Percentiles rank a stretch among this genome's conserved stretches.
These are phyloP conservation scores for Drosophila melanocephala DNA, from an alignment of 2,888 invertebrate species.

Conservation along the genomic window DNA sequence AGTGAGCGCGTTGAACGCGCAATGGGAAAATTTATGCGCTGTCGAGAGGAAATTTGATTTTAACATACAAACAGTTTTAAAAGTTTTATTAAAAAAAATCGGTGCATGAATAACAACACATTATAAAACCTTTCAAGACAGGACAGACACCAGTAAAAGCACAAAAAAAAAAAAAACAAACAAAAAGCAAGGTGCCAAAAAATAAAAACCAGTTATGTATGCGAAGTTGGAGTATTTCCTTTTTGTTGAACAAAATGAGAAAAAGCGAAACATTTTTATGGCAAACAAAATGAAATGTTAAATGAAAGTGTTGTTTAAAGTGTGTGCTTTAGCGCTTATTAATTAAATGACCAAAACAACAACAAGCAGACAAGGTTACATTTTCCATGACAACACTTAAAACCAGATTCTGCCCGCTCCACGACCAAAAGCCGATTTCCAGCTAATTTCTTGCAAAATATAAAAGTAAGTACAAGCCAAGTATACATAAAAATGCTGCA, in stretches of 20 bases:
- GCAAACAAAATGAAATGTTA: slow-evolving; percentile 57
- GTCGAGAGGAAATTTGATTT: slow-evolving; percentile 14
- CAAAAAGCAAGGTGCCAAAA: slow-evolving; percentile 48
- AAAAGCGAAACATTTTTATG: slow-evolving; percentile 49
- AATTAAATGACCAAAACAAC: slow-evolving; percentile 50
- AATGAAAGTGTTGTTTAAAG: slow-evolving; percentile 67
- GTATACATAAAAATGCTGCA: slow-evolving; percentile 52
- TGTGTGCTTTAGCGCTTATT: slow-evolving; percentile 49
- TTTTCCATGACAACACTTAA: slow-evolving; percentile 45
- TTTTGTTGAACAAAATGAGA: slow-evolving; percentile 56
- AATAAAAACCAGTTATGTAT: slow-evolving; percentile 69
- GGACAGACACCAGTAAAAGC: slow-evolving; percentile 10
- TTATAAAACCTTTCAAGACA: slow-evolving; percentile 12
- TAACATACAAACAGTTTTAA: slow-evolving; percentile 25
- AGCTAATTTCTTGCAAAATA: slow-evolving; percentile 57
- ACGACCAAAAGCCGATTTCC: slow-evolving; percentile 53
- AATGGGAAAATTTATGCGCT: slow-evolving; percentile 37
- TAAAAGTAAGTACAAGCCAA: slow-evolving; percentile 61
- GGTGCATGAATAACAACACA: slow-evolving; percentile 19
- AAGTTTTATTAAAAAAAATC: slow-evolving; percentile 37
- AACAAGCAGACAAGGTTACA: slow-evolving; percentile 52
- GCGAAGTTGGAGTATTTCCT: slow-evolving; percentile 62
- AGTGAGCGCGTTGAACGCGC: slow-evolving; percentile 57
- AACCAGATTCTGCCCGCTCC: slow-evolving; percentile 21
- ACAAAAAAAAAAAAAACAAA: slow-evolving; percentile 4